These are phyloP conservation scores for Drosophila parabipectinata DNA, from an alignment of 1,140 invertebrate species.

Conservation along the genomic window DNA sequence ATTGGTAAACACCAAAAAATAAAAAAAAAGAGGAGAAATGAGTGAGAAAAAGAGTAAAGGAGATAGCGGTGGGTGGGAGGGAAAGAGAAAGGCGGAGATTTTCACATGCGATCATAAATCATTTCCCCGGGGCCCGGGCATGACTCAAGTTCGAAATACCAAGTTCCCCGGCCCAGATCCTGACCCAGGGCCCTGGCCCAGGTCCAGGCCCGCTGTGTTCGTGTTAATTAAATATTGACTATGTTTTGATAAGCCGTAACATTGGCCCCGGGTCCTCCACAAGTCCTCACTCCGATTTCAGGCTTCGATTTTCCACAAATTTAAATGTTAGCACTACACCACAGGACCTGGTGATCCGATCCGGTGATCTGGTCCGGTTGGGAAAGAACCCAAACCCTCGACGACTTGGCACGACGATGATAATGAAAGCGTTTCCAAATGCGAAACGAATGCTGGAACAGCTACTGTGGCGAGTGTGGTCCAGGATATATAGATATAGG, in stretches of 20 bases:
- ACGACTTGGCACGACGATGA: conserved; percentile 26
- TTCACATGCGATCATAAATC: conserved; percentile 71
- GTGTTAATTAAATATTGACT: conserved; percentile 83
- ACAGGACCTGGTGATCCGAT: conserved; percentile 52
- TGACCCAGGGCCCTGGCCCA: not conserved
- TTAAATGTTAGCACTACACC: conserved; percentile 56
- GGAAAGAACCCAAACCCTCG: conserved; percentile 9
- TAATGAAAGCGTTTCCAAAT: conserved; percentile 83
- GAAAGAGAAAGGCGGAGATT: conserved; percentile 16
- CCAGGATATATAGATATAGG: conserved; percentile 39
- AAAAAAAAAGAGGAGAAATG: conserved; percentile 1
- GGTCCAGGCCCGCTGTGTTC: conserved; percentile 61
- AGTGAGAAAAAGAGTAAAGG: conserved; percentile 3
- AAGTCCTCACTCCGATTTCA: conserved; percentile 34
- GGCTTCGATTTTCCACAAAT: conserved; percentile 63
- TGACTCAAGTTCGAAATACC: conserved; percentile 32
- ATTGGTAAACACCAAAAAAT: conserved; percentile 40
- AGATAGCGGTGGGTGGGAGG: conserved; percentile 2
- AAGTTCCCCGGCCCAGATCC: not conserved
- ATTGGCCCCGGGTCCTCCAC: conserved; percentile 42
- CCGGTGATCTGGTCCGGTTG: not conserved
- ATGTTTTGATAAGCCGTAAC: conserved; percentile 79
- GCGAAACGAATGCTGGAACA: conserved; percentile 77
- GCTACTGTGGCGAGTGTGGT: conserved; percentile 72
- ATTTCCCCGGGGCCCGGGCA: conserved; percentile 35